A percentile compares a stretch with the other conserved stretches of the same genome.
Conservation (phyloP, 2,113 vertebrate genomes). For the Setophaga coronata region DNA sequence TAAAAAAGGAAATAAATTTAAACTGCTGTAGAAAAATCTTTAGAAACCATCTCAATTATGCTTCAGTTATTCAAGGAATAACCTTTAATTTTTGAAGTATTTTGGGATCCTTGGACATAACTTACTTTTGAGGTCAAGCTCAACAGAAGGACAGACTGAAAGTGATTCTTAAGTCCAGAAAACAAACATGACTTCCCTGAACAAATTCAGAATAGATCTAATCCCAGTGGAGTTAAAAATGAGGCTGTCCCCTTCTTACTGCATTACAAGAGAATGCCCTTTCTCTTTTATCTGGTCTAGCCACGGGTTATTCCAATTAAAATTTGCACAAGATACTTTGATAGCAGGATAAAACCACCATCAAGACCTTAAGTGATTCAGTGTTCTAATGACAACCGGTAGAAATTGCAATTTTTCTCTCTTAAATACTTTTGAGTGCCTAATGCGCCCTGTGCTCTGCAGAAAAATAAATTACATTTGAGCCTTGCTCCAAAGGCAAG, state of each 20-base stretch:
- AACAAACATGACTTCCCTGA: not conserved
- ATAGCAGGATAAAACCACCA: constrained; percentile 14
- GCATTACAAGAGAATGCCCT: not conserved
- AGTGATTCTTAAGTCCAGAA: constrained; percentile 24
- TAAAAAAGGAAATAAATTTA: not conserved
- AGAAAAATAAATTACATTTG: constrained; percentile 22
- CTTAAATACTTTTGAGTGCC: constrained; percentile 45
- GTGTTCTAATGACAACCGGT: constrained; percentile 45
- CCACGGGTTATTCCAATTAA: constrained; percentile 43
- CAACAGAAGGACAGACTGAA: constrained; percentile 12
- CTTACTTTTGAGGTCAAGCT: constrained; percentile 23
- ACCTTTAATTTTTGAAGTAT: not conserved
- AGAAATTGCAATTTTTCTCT: constrained; percentile 35
- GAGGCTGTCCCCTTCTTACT: not conserved
- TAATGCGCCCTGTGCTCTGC: constrained; percentile 51
- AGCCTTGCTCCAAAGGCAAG: constrained; percentile 10
- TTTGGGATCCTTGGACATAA: not conserved
- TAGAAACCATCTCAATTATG: not conserved
- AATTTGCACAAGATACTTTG: constrained; percentile 22
- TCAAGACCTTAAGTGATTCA: constrained; percentile 1
- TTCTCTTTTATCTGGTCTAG: constrained; percentile 29
- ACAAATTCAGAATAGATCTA: constrained; percentile 18
- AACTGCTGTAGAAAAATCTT: not conserved
- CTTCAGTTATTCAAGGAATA: not conserved
- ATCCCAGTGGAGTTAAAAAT: not conserved